A percentile compares a stretch with the other conserved stretches of the same genome.
These are phyloP conservation scores for Mus caroli DNA, from an alignment of 2,797 vertebrate genomes.

Conservation along the genomic window DNA sequence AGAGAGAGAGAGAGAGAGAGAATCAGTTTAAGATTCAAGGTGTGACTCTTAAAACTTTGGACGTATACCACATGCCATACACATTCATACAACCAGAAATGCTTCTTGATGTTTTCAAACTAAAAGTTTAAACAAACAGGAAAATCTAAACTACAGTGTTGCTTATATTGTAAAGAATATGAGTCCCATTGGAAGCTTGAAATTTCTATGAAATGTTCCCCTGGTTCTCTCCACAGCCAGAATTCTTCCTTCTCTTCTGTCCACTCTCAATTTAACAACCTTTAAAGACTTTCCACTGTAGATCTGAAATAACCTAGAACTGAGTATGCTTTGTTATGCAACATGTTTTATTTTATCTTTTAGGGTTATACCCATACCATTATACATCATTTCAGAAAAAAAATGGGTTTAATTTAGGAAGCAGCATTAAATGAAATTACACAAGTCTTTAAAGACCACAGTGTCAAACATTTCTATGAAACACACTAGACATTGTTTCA, in stretches of 20 bases:
- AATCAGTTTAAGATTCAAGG: not conserved
- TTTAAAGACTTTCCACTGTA: not conserved
- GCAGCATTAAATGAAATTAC: not conserved
- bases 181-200: not conserved
- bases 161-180: not conserved
- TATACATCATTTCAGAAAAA: not conserved
- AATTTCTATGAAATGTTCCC: not conserved
- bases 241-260: not conserved
- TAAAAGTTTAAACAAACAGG: not conserved
- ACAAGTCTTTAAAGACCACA: not conserved
- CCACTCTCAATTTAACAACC: not conserved
- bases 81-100: not conserved
- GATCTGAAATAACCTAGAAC: not conserved
- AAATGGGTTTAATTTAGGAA: constrained; percentile 8
- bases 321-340: not conserved
- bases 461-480: constrained; percentile 30
- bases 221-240: too few relatives aligned
- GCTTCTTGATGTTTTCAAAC: not conserved
- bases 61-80: not conserved
- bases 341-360: not conserved
- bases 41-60: not conserved
- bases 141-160: not conserved
- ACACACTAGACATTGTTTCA: constrained; percentile 22
- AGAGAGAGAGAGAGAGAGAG: not conserved
- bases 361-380: not conserved